A percentile compares a stretch with the other conserved stretches of the same genome.
Evolutionary conservation across 1,140 invertebrate species (phyloP).

Genomic region (Drosophila pectinifera): DNA sequence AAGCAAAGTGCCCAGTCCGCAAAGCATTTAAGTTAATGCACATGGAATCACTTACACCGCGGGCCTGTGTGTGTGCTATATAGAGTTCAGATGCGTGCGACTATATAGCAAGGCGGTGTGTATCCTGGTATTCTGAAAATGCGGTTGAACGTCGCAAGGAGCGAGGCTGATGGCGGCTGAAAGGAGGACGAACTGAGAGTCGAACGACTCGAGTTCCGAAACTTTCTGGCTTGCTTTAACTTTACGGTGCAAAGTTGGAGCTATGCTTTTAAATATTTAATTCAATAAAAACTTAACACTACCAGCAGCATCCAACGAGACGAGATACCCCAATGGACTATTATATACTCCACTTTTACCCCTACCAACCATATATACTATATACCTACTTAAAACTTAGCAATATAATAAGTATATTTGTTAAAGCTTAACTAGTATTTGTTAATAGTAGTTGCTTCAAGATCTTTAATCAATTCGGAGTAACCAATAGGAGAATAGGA

Average conservation of each 20-base stretch:
- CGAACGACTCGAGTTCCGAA: slow-evolving; percentile 5
- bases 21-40: slow-evolving; percentile 83
- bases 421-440: too few relatives aligned
- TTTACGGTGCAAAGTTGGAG: slow-evolving; percentile 24
- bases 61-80: slow-evolving; percentile 15
- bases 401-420: too few relatives aligned
- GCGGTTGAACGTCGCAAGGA: slow-evolving; percentile 17
- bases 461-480: too few relatives aligned
- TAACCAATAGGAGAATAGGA: too few relatives aligned
- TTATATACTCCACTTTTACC: too few relatives aligned
- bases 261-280: neutral
- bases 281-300: neutral
- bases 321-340: too few relatives aligned
- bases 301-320: too few relatives aligned
- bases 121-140: slow-evolving; percentile 10
- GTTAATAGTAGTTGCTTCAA: too few relatives aligned
- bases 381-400: too few relatives aligned
- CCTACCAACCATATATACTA: too few relatives aligned
- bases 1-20: slow-evolving; percentile 78
- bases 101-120: slow-evolving; percentile 9
- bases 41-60: slow-evolving; percentile 55
- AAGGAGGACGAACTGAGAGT: neutral
- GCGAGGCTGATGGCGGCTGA: neutral
- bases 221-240: slow-evolving; percentile 51
- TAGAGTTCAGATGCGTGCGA: slow-evolving; percentile 47